Base-by-base conservation (phyloP, 2,888 invertebrate species). In the Rotaria macrura region DNA sequence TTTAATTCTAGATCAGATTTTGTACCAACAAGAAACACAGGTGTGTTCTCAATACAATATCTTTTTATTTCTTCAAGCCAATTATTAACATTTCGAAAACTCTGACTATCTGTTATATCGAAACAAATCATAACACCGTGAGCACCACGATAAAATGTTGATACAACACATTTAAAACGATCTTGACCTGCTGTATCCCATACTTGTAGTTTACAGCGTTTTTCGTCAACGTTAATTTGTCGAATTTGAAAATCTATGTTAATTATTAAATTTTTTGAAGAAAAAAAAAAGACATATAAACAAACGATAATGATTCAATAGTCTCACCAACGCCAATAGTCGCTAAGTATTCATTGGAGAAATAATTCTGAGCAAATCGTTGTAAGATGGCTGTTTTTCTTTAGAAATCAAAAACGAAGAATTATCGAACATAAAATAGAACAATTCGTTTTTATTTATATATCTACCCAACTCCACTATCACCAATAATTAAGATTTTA, bases 61-160 rank as follows among this genome's bases (percentile, higher is more conserved):
- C 91, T 97, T 91, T 97, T 97, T 90, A 98, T 98, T 92, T 98
- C 98, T 89, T 97, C 93, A 88, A 98, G 96, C 98, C 98, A 99
- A 91, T 98, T 98, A 91, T 97, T 95, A 87, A 99, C 98, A 91
- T 98, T 98, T 91, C 97, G 96, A 92, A 99, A 98, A 89, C 96
- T 97, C 92, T 97, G 97, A 90, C 97, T 97, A 92, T 97, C 97
- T 89, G 98, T 98, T 88, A 99, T 97, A 92, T 99, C 99, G 92
- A 98, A 99, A 65, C 97, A 97, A 88, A 98, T 93, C 96, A 98
- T 96, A 88, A 99, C 99, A 87, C 99, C 99, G 98, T 99, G 99
- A 79, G 98, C 98, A 84, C 98, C 98, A 89, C 99, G 94, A 92
- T 99, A 99, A 91, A 99, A 99, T 29, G 98, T 97, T 87, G 98